Evolutionary conservation across 2,888 invertebrate species (phyloP), one percentile per base, ranked within the genome.

Genomic region (Galerucella pusilla): DNA sequence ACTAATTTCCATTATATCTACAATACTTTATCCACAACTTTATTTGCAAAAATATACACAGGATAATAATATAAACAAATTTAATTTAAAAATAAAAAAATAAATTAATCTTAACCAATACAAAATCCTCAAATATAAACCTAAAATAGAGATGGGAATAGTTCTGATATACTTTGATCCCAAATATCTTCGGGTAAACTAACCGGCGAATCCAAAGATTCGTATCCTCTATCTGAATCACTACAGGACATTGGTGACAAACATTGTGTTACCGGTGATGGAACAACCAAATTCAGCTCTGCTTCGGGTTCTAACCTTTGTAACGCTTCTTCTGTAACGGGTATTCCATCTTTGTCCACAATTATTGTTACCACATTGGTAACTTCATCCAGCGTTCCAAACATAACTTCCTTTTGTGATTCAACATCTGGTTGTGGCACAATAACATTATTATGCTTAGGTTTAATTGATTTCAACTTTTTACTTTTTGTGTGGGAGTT

Each of bases 361-460:
- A 94, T 91, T 14, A 94, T 91, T 0, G 94, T 94, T 74, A 94
- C 91, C 79, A 93, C 93, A 84, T 94, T 93, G 20, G 92, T 92
- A 75, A 90, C 90, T 85, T 93, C 93, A 84, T 94, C 93, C 83
- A 92, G 92, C 72, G 92, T 93, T 57, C 93, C 93, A 80, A 94
- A 90, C 20, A 93, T 35, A n/a, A 63, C 90, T 7, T 80, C 78
- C 16, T 80, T 81, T 61, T 78, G 75, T 57, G 25, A 54, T 20
- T 49, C 42, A 6, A 57, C 16, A 10, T 70, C 35, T 0, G 68
- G 64, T 59, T 65, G 64, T 54, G n/a, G 6, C 14, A 5, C n/a
- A 57, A 49, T 10, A 49, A 5, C 6, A 49, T 45, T 61, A 67
- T 57, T 74, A 49, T 66, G 57, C 78, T 82, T 84, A 12, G 80